Evolutionary conservation across 2,888 invertebrate genomes (phyloP), one percentile per base, ranked within the genome.

Genomic region (Cephus spinipes): DNA sequence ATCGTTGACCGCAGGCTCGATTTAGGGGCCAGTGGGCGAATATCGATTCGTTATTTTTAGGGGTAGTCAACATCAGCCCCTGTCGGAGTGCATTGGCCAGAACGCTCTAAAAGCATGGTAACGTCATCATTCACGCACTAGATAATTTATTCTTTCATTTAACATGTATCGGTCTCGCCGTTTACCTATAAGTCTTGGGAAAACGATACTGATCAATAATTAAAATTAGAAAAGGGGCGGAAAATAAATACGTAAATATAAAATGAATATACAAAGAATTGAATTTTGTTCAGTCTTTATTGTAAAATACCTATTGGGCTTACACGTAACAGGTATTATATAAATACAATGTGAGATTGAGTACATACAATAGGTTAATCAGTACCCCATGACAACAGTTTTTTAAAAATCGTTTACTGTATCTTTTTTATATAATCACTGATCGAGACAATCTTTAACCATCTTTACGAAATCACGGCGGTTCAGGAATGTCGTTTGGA

Each of bases 11-110:
- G 82, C 83, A 80, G 83, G 83, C 84, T 84, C 84, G 81, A 86
- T 86, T 85, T 83, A 85, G 85, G 82, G 82, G 83, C 55, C 87
- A 89, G 85, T 82, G 80, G 83, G 83, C 85, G 71, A 83, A 87
- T 89, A 89, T 89, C 87, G 89, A 89, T 89, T 88, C 85, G 86
- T 89, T 89, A 88, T 89, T 89, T 89, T 88, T 89, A 88, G 88
- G 88, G 88, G 84, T 85, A 86, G 85, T 81, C 82, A 84, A 85
- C 85, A 81, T 76, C 79, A 84, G 80, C 85, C 85, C 84, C 88
- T 86, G 82, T 83, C 84, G 84, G 81, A 75, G 77, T 75, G 73
- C 80, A 80, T 31, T 71, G 31, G 32, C 71, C 32, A 71, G 31
- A 81, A 80, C 77, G 79, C 80, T 83, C 83, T 82, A 81, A 85